These are phyloP conservation scores for Diglossa cyanea DNA, from an alignment of 2,797 vertebrate genomes.

Conservation along the genomic window DNA sequence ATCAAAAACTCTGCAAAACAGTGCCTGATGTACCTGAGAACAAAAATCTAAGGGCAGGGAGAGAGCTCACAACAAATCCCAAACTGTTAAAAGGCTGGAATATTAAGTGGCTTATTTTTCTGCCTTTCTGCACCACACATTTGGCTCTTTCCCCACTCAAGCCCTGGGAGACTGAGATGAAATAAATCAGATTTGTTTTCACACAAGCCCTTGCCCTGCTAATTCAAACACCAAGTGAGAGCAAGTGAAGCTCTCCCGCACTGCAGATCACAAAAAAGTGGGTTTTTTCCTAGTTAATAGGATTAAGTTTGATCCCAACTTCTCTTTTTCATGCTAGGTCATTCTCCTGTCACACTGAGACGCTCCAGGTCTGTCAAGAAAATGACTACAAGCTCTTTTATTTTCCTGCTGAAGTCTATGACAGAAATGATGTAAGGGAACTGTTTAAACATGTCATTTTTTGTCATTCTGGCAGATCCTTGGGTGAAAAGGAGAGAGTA, in stretches of 20 bases:
- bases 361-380: neutral
- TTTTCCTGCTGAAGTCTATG: neutral
- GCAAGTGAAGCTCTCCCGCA: neutral
- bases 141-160: neutral
- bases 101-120: neutral
- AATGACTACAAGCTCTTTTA: neutral
- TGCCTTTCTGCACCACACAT: neutral
- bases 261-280: neutral
- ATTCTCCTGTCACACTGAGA: neutral
- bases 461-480: neutral
- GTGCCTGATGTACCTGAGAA: accelerated
- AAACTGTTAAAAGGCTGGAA: neutral
- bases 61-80: neutral
- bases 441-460: neutral
- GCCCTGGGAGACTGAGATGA: neutral
- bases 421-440: neutral
- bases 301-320: neutral
- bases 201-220: neutral
- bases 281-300: accelerated
- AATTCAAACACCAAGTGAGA: neutral
- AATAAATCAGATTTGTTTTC: neutral
- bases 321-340: neutral
- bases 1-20: neutral
- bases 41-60: neutral
- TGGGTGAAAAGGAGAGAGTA: neutral